Conservation (phyloP, 1,140 invertebrate species). For the Heliconius hermathena region DNA sequence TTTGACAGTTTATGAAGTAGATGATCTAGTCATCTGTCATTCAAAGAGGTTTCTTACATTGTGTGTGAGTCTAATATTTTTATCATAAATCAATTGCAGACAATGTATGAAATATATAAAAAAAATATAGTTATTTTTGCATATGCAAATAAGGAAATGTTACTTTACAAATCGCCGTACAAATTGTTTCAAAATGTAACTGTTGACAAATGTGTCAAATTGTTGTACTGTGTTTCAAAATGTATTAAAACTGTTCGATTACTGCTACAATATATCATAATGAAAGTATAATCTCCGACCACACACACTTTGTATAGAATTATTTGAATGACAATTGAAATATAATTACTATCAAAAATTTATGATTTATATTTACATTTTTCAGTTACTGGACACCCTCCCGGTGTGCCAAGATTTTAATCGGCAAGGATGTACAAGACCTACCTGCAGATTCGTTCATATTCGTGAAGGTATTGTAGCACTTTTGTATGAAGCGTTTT, state of each 20-base stretch:
- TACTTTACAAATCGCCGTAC: background rate
- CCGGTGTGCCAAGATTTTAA: conserved; percentile 99
- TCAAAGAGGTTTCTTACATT: conserved; percentile 47
- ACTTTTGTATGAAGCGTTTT: background rate
- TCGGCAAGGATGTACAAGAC: conserved; percentile 96
- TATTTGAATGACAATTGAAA: conserved; percentile 41
- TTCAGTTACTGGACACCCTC: conserved; percentile 99
- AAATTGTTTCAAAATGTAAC: background rate
- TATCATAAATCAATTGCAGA: background rate
- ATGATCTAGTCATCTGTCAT: conserved; percentile 51
- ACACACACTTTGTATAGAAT: conserved; percentile 3
- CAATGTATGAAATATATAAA: background rate
- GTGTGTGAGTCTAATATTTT: conserved; percentile 7
- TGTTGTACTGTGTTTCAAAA: background rate
- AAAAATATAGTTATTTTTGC: background rate
- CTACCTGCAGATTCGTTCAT: conserved; percentile 98
- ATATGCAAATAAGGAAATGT: background rate
- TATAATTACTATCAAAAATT: conserved; percentile 44
- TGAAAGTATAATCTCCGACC: background rate
- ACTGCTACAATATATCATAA: background rate
- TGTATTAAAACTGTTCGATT: conserved; percentile 38
- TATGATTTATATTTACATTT: conserved; percentile 82
- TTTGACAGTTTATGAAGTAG: conserved; percentile 75
- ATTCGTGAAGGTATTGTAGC: conserved; percentile 90
- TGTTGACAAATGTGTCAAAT: background rate